Evolutionary conservation across 2,888 invertebrate species (phyloP), one percentile per base, ranked within the genome.

Genomic region (Protonemura montana): DNA sequence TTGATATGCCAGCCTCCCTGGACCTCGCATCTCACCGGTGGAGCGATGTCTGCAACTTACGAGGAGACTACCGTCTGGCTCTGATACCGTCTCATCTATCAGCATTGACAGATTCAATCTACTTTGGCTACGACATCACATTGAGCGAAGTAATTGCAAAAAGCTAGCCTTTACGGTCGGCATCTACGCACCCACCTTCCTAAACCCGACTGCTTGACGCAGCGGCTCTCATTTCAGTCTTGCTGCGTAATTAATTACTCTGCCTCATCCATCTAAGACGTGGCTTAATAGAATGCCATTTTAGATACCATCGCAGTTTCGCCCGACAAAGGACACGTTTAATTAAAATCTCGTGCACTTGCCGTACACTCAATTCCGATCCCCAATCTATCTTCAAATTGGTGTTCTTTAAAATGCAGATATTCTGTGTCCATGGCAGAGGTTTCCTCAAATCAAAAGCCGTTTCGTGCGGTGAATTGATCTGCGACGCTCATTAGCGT

Each of bases 81-180:
- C 59, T 59, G 59, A 59, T 21, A 21, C 59, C 59, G 21, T 59
- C 59, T 59, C 59, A 59, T 59, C 59, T 21, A 21, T 59, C 59
- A 59, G 59, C 59, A 59, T 59, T 59, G 59, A 21, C 59, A 59
- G 59, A 59, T 59, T 59, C 59, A 59, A 59, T 59, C 59, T 59
- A 59, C 16, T 59, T 59, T 21, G 59, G 59, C 59, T 59, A 59
- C 59, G 59, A 59, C 59, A 59, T 59, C 59, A 59, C 59, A 16
- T 59, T 59, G 6, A 59, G 59, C 59, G 16, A 59, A 59, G 59
- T 59, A 59, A 59, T 59, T 59, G 59, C 59, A 59, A 59, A 59
- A 59, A 59, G 59, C 59, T 59, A 10, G 59, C 16, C 59, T 59
- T 59, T 59, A 59, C 59, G 59, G 21, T 21, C 59, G 21, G 16